Base-by-base conservation (phyloP, 53 echinoderm and acorn worm species). In the Crossaster papposus region DNA sequence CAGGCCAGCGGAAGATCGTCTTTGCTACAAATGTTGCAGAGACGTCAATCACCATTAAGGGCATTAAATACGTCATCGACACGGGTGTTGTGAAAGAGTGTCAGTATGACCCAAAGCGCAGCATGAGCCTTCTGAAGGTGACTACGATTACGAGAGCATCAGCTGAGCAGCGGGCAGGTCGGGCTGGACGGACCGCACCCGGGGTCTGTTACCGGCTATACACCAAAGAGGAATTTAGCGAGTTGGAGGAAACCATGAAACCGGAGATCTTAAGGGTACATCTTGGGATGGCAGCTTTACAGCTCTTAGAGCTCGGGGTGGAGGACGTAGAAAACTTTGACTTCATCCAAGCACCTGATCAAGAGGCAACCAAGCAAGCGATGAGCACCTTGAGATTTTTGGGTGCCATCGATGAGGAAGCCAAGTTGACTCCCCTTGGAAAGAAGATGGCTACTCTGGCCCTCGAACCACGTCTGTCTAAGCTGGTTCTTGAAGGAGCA, bases 21-120 rank as follows among this genome's bases (percentile, higher is more conserved):
- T 92, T 92, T 83, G 92, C 92, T 14, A 92, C 92, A 6, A 92
- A 92, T 62, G 72, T 92, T 18, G 92, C 92, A 24, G 92, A 92
- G 80, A 92, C 92, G 6, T 92, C 92, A 24, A 84, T 92, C 55
- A 92, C 92, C 36, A 92, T 92, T 58, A 79, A 89, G 34, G 89
- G 92, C 31, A 89, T 92, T 64, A 78, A 71, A 64, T 92, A 89
- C 54, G 89, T 92, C 79, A 65, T 92, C 23, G 92, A 92, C 79
- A 64, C 92, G 18, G 92, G 92, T 13, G 76, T 92, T 51, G 92
- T 89, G 36, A 92, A 92, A 54, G 92, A 92, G 70, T 89, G 92
- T 53, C 85, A 89, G 58, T 92, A 89, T 76, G 92, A 92, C 82
- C 89, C 92, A 12, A 74, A 83, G 44, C 89, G 89, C 29, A 89